Evolutionary conservation across 64 coral and sea anemone species (phyloP), one percentile per base, ranked within the genome.

Genomic region (Montipora efflorescens): DNA sequence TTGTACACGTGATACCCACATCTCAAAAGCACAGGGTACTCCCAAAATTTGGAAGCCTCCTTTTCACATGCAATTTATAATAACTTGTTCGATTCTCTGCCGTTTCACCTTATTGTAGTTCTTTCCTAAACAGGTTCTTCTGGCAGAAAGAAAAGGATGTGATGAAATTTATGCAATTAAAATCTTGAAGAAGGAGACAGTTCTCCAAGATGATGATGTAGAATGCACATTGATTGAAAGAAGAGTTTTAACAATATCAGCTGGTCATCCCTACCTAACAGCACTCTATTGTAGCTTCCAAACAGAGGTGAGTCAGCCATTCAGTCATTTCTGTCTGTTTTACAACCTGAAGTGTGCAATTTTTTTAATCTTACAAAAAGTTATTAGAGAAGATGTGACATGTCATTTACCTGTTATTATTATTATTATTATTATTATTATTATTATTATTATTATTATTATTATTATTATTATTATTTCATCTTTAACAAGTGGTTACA

Each of bases 141-240:
- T 99, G 14, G 95, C 95, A 23, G 98, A 99, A 77, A 94, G 90
- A 84, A 99, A 96, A 81, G 95, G 95, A 15, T 94, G 89, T 51
- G 89, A 90, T 76, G 95, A 99, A 89, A 77, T 96, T 75, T 99
- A 94, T 79, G 98, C 98, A 11, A 58, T 99, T 45, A 99, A 99
- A 87, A 92, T 96, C 79, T 87, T 99, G 44, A 99, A 99, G 76
- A 99, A 99, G 28, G 94, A 99, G 81, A 81, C 90, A 47, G 94
- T 99, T 47, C 83, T 99, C 3, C 92, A 99, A 79, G 98, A 99
- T 90, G 98, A 99, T 78, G 98, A 99, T 83, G 88, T 96, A 15
- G 98, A 99, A 47, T 99, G 98, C 43, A 99, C 98, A 46, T 96
- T 99, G 98, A 96, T 96, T 43, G 98, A 99, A 64, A 99, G 94